These are phyloP conservation scores for Myotis yumanensis DNA, from an alignment of 2,113 vertebrate genomes.

Conservation along the genomic window DNA sequence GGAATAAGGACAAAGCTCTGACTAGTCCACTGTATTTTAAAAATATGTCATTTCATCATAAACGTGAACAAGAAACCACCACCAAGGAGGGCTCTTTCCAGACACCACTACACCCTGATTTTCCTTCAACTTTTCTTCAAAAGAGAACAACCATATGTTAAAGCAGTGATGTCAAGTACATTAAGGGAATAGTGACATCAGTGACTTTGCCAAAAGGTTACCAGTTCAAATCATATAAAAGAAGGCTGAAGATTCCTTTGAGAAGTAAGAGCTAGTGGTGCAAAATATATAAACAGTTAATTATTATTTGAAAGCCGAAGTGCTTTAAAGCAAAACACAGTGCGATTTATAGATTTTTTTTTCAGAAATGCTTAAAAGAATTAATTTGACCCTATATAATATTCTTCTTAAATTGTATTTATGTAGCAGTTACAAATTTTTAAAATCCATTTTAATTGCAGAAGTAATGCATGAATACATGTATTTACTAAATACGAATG, in stretches of 20 bases:
- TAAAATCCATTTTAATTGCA: background rate
- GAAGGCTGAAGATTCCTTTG: background rate
- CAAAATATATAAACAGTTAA: background rate
- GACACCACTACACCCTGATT: background rate
- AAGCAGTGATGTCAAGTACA: background rate
- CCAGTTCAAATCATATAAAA: fast-evolving
- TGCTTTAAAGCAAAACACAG: background rate
- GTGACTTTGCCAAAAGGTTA: too few relatives aligned
- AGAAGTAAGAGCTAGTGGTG: background rate
- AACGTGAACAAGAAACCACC: background rate
- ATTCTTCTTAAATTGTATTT: background rate
- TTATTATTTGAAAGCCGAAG: background rate
- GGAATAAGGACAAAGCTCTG: background rate
- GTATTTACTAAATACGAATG: background rate
- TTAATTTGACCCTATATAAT: background rate
- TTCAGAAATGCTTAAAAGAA: background rate
- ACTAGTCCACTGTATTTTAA: background rate
- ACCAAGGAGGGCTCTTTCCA: background rate
- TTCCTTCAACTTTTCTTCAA: background rate
- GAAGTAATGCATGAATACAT: background rate
- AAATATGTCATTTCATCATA: background rate
- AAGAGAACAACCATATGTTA: background rate
- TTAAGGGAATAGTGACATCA: background rate
- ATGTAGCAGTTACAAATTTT: background rate
- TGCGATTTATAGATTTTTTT: background rate